Evolutionary conservation across 2,888 invertebrate genomes (phyloP), one percentile per base, ranked within the genome.

Genomic region (Herminia tarsipennalis): DNA sequence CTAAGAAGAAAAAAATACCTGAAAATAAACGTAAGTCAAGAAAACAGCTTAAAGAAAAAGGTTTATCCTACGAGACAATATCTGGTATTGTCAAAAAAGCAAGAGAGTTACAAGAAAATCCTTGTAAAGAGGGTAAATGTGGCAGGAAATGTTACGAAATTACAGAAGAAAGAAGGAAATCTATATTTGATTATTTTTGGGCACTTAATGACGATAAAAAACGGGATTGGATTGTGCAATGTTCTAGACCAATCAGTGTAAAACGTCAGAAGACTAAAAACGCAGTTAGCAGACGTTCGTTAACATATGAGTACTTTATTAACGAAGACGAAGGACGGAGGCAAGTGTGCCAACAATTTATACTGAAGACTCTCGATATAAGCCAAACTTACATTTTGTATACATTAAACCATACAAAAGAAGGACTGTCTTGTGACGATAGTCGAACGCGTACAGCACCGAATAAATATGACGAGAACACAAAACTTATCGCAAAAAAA

Each of bases 291-390:
- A 45, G 57, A 40, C 37, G 55, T 35, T 33, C 13, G n/a, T 2
- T 43, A 16, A 44, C 58, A 16, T 50, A 44, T 28, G 52, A 55
- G 25, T 58, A 59, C 33, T 55, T 45, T 48, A 55, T 55, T 3
- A 59, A 55, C 29, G 39, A 59, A 17, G 49, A 38, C 5, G 55
- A 59, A 36, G 58, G 30, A 5, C 46, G 32, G 10, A 28, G 32
- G 30, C 32, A 56, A 24, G 59, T 59, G 2, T 55, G 58, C 24
- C 55, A 58, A 36, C 22, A 58, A 18, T 55, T 58, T 44, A 22
- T 52, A 41, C 21, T 56, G 8, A 36, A 43, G n/a, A 59, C 56
- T 12, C 30, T 56, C 5, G 44, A 56, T 45, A 24, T 56, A 37
- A 49, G 29, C 13, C 54, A 60, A 41, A 56, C 29, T 30, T 53